Percentiles rank a stretch among this genome's conserved stretches.
Conservation (phyloP, 2,113 vertebrate species). For the Anas platyrhynchos region DNA sequence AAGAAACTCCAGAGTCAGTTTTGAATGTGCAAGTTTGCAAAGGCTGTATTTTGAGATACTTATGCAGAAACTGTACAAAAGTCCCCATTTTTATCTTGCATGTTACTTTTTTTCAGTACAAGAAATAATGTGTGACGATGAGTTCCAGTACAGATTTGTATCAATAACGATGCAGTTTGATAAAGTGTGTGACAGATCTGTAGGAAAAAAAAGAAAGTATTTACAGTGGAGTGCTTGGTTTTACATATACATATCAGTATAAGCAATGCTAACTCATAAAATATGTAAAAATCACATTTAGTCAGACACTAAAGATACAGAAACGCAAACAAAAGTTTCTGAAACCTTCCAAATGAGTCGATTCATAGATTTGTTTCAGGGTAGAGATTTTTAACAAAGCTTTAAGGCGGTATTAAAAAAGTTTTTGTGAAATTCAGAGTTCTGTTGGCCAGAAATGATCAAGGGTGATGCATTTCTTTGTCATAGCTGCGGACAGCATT, state of each 20-base stretch:
- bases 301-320: neutral
- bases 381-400: neutral
- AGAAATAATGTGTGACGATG: neutral
- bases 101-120: neutral
- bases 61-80: neutral
- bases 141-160: neutral
- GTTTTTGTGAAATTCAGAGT: neutral
- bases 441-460: neutral
- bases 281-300: neutral
- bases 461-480: neutral
- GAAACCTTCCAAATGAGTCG: neutral
- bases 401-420: neutral
- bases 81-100: fast-evolving
- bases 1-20: neutral
- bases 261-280: neutral
- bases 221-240: neutral
- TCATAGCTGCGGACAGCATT: neutral
- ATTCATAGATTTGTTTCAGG: neutral
- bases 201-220: neutral
- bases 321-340: neutral
- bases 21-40: neutral
- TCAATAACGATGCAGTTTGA: neutral
- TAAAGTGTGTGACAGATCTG: neutral
- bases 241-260: neutral
- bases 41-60: neutral